These are phyloP conservation scores for Steinernema carpocapsae DNA, from an alignment of 2,888 invertebrate species.

Conservation along the genomic window DNA sequence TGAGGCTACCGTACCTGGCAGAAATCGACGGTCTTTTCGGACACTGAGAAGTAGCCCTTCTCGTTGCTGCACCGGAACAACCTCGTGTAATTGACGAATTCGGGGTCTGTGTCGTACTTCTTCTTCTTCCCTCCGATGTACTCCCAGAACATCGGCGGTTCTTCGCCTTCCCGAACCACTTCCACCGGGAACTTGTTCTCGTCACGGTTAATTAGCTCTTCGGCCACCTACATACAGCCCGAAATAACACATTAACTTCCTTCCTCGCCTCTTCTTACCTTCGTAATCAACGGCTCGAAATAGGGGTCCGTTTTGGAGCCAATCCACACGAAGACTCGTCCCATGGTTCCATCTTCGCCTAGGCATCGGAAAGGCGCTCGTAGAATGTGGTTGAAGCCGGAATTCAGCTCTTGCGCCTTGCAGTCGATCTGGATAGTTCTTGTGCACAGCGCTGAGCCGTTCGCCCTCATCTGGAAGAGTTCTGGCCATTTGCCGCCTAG, in stretches of 20 bases:
- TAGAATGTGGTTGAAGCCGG: conserved; percentile 83
- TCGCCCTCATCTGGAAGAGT: conserved; percentile 91
- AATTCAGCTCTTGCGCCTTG: conserved; percentile 85
- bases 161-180: conserved; percentile 60
- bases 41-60: conserved; percentile 97
- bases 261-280: not conserved
- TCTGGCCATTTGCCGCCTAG: conserved; percentile 75
- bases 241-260: not conserved
- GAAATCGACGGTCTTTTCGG: conserved; percentile 97
- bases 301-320: conserved; percentile 50
- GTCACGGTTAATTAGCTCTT: conserved; percentile 58
- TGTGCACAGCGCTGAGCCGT: conserved; percentile 86
- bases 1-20: conserved; percentile 82
- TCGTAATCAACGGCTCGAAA: conserved; percentile 28
- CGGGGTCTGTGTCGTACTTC: conserved; percentile 75
- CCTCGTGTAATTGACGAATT: conserved; percentile 88
- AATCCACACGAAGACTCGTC: conserved; percentile 52
- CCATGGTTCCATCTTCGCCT: conserved; percentile 42
- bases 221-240: conserved; percentile 57
- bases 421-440: conserved; percentile 75
- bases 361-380: conserved; percentile 56
- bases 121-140: conserved; percentile 63
- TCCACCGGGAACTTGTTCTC: conserved; percentile 56
- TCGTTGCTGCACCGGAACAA: conserved; percentile 98
- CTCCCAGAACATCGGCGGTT: conserved; percentile 64